Conservation (phyloP, 2,113 vertebrate genomes). For the Percopsis transmontana region DNA sequence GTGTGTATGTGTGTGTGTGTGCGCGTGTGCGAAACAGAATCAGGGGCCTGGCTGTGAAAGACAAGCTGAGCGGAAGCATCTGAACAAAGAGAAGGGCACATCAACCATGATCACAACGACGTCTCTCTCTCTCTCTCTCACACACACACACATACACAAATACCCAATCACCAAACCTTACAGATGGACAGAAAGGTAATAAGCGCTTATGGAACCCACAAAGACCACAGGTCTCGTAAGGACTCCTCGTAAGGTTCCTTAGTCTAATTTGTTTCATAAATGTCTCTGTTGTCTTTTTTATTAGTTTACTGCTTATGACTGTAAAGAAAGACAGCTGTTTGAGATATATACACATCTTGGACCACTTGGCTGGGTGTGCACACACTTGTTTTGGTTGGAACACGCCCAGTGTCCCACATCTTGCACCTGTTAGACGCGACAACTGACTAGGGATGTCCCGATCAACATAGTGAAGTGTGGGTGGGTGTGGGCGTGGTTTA, state of each 20-base stretch:
- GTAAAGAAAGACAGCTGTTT: too few species aligned
- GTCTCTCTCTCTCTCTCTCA: constrained; percentile 3
- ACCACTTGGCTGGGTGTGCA: background rate
- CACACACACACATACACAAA: background rate
- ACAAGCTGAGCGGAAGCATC: constrained; percentile 51
- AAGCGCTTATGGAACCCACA: background rate
- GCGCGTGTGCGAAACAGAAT: constrained; percentile 37
- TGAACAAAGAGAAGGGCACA: constrained; percentile 47
- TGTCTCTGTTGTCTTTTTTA: too few species aligned
- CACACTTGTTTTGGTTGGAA: background rate
- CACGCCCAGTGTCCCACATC: background rate
- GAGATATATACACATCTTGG: too few species aligned
- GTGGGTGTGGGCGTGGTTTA: too few species aligned
- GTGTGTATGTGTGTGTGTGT: background rate
- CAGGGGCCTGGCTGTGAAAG: constrained; percentile 45
- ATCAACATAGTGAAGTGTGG: too few species aligned
- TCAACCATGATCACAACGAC: constrained; percentile 45
- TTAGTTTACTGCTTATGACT: too few species aligned
- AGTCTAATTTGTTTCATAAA: too few species aligned
- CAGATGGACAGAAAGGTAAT: background rate
- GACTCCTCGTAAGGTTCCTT: too few species aligned
- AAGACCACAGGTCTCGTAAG: too few species aligned
- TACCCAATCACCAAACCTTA: background rate
- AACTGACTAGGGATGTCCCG: too few species aligned
- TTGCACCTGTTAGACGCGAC: too few species aligned